phyloP scores from a whole-genome alignment of 2,113 vertebrate genomes.

The Saguinus midas region DNA sequence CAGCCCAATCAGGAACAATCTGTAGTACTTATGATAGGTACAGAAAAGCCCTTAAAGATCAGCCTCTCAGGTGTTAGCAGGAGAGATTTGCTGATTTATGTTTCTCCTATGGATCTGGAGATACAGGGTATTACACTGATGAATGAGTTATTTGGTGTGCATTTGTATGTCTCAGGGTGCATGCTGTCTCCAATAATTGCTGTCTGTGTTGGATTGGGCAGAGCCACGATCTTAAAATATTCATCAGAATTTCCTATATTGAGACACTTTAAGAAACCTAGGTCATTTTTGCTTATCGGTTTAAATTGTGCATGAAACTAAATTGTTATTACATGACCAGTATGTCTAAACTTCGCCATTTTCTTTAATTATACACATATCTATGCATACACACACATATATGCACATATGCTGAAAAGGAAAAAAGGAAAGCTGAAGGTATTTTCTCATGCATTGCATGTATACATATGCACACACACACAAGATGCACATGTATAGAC shows the following conservation, averaged over 20 bases:
- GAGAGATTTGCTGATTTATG: neutral
- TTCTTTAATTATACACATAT: neutral
- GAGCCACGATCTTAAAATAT: neutral
- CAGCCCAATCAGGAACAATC: neutral
- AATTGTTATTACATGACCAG: slow-evolving; percentile 37
- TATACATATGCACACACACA: too few relatives aligned
- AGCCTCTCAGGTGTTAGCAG: neutral
- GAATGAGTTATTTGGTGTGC: neutral
- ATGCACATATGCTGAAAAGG: neutral
- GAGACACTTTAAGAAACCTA: neutral
- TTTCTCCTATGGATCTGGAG: neutral
- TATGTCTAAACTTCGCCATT: neutral
- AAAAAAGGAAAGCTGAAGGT: neutral
- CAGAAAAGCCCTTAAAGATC: neutral
- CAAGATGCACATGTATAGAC: too few relatives aligned
- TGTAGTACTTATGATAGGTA: neutral
- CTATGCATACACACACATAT: too few relatives aligned
- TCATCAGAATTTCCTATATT: neutral
- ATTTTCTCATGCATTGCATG: neutral
- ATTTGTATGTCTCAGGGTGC: neutral
- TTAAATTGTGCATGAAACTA: slow-evolving; percentile 28
- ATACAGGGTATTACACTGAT: neutral
- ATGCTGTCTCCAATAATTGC: neutral
- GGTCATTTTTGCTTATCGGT: neutral
- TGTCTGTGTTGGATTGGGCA: neutral